phyloP scores from a whole-genome alignment of 1,140 invertebrate species.

The Zophobas atratus region DNA sequence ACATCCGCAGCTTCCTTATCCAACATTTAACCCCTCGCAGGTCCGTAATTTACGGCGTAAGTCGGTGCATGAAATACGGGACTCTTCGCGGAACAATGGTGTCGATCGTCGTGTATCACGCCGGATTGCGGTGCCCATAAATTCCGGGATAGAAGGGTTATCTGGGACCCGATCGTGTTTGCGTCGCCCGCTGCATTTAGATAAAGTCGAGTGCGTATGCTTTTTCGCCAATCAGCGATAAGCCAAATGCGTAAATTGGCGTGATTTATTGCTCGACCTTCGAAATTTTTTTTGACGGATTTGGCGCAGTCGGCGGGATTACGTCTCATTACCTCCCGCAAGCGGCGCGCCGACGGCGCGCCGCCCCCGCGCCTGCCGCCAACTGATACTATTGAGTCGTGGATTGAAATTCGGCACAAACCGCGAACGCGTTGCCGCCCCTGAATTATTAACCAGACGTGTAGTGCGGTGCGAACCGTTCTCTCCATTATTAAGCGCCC shows the following conservation, averaged over 20 bases:
- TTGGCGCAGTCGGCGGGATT: neutral
- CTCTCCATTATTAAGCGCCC: slow-evolving; percentile 23
- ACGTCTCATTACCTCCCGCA: slow-evolving; percentile 1
- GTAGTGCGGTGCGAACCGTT: slow-evolving; percentile 9
- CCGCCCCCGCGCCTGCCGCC: neutral
- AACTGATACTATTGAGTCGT: slow-evolving; percentile 1
- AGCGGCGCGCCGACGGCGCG: neutral
- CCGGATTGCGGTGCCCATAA: slow-evolving; percentile 16
- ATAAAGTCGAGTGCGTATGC: slow-evolving; percentile 2
- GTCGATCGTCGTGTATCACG: slow-evolving; percentile 16
- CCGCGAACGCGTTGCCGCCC: slow-evolving; percentile 8
- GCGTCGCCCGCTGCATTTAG: slow-evolving; percentile 29
- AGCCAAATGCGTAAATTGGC: neutral
- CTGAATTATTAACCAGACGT: slow-evolving; percentile 23
- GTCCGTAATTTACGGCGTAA: too few species aligned
- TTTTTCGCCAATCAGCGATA: slow-evolving; percentile 1
- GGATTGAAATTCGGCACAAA: neutral
- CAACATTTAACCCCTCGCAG: too few species aligned
- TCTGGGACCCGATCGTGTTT: slow-evolving; percentile 15
- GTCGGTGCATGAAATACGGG: neutral
- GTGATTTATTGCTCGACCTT: neutral
- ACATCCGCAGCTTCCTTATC: too few species aligned
- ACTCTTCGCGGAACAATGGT: slow-evolving; percentile 14
- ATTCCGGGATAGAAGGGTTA: slow-evolving; percentile 10
- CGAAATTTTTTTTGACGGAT: neutral